Percentiles rank a stretch among this genome's conserved stretches.
phyloP scores from a whole-genome alignment of 2,113 vertebrate genomes.

The Siphamia tubifer region DNA sequence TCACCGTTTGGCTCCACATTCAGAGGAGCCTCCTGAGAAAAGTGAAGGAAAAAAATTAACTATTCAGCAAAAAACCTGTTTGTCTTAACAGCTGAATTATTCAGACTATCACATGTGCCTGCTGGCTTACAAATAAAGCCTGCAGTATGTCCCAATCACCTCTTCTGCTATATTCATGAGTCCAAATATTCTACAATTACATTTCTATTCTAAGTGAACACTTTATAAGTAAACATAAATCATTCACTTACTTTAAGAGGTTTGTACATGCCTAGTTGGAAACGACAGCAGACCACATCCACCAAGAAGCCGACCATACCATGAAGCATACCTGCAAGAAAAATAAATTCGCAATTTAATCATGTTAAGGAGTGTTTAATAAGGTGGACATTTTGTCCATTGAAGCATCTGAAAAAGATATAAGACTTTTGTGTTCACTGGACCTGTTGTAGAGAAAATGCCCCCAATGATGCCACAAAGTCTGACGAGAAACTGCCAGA shows the following conservation, averaged over 20 bases:
- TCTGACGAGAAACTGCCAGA: conserved; percentile 96
- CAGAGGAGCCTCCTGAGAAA: conserved; percentile 37
- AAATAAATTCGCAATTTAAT: background rate
- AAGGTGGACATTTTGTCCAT: background rate
- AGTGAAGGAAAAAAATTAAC: background rate
- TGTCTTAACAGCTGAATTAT: too few relatives aligned
- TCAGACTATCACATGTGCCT: too few relatives aligned
- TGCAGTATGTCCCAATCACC: too few relatives aligned
- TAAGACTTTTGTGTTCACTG: too few relatives aligned
- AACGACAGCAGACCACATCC: conserved; percentile 92
- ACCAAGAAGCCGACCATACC: conserved; percentile 88
- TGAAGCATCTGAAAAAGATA: too few relatives aligned
- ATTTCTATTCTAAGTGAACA: background rate
- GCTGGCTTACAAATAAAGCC: too few relatives aligned
- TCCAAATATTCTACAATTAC: background rate
- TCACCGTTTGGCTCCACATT: conserved; percentile 29
- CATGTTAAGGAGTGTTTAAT: background rate
- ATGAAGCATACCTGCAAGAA: conserved; percentile 89
- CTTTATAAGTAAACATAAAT: background rate
- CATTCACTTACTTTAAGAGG: conserved; percentile 78
- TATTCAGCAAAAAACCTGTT: background rate
- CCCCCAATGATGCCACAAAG: conserved; percentile 97
- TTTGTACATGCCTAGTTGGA: conserved; percentile 86
- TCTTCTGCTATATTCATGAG: too few relatives aligned
- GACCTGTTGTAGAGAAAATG: conserved; percentile 98